Conservation (phyloP, 2,888 invertebrate genomes). For the Timema cristinae region DNA sequence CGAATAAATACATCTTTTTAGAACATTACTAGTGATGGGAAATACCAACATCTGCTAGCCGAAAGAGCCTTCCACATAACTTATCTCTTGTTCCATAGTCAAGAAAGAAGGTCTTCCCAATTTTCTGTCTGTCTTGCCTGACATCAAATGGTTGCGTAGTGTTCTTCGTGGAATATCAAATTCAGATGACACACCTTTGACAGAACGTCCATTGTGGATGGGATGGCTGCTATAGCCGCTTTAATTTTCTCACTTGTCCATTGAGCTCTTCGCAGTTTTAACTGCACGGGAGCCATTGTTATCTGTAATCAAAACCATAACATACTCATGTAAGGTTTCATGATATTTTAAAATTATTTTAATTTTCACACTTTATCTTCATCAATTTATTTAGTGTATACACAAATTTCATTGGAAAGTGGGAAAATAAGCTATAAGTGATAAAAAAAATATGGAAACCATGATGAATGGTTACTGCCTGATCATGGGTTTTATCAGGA, state of each 20-base stretch:
- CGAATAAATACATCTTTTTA: conserved; percentile 11
- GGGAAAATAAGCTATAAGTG: no score
- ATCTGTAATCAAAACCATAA: conserved; percentile 8
- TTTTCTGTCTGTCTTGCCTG: conserved; percentile 7
- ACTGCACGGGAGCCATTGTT: conserved; percentile 9
- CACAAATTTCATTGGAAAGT: no score
- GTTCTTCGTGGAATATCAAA: conserved; percentile 11
- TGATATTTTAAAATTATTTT: no score
- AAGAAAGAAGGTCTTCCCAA: conserved; percentile 7
- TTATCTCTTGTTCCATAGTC: conserved; percentile 7
- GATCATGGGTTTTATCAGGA: no score
- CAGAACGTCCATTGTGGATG: conserved; percentile 12
- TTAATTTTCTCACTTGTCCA: conserved; percentile 14
- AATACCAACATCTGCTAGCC: conserved; percentile 15
- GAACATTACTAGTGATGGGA: conserved; percentile 10
- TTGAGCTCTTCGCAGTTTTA: conserved; percentile 5
- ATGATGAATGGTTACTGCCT: no score
- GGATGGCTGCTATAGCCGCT: neutral
- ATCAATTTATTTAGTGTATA: no score
- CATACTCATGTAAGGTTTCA: neutral
- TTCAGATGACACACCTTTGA: conserved; percentile 14
- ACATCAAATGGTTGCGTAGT: neutral
- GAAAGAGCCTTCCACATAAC: conserved; percentile 11
- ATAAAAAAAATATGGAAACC: no score
- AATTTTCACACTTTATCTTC: no score